phyloP scores from a whole-genome alignment of 2,797 vertebrate species.

The Phalloptychus januarius region DNA sequence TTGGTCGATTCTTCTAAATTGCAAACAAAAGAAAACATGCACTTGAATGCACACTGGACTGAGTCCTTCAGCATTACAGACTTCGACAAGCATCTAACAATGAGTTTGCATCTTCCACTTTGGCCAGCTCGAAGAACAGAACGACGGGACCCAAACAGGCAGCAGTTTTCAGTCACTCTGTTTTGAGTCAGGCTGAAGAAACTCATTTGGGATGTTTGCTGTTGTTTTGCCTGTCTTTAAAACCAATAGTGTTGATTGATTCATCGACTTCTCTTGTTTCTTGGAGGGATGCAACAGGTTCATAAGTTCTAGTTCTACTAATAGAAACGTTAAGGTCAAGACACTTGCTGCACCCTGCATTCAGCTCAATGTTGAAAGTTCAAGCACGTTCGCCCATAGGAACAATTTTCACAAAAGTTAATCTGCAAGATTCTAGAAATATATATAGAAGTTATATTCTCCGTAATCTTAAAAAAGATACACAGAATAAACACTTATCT shows the following conservation, averaged over 20 bases:
- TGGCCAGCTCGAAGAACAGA: background rate
- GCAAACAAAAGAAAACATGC: background rate
- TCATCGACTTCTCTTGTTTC: background rate
- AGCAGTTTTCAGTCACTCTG: background rate
- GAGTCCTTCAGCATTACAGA: background rate
- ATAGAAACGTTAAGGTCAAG: background rate
- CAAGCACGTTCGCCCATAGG: background rate
- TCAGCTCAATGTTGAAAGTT: background rate
- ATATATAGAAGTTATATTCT: background rate
- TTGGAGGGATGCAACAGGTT: background rate
- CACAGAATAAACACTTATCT: background rate
- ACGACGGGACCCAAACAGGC: background rate
- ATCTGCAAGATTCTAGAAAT: background rate
- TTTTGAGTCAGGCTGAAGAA: background rate
- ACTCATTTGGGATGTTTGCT: background rate
- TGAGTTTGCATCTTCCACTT: background rate
- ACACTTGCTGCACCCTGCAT: background rate
- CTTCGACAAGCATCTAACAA: background rate
- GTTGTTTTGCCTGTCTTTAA: background rate
- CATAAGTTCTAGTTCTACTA: background rate
- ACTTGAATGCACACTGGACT: background rate
- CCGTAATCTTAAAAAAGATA: background rate
- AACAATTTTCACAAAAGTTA: background rate
- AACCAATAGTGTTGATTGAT: background rate
- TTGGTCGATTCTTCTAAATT: background rate